Base-by-base conservation (phyloP, 2,113 vertebrate species). In the Mus pahari region DNA sequence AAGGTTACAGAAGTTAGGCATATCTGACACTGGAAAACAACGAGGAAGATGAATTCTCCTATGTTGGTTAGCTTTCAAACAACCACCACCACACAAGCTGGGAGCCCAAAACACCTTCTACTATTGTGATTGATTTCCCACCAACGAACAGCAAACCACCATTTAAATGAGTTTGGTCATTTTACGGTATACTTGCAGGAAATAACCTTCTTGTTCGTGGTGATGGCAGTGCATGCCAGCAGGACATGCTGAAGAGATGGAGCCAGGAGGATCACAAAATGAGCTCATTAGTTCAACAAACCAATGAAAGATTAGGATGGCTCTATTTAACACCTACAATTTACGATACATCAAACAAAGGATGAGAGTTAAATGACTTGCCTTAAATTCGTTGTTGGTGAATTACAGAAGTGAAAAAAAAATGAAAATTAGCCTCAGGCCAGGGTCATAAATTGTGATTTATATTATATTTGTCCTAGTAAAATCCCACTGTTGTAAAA, bases 401-500 rank as follows among this genome's bases (percentile, higher is more conserved):
- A 94, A 31, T 48, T 84, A 20, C 33, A 39, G 50, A 96, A 5
- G 60, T 96, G 62, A 92, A 93, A 92, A 92, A 96, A 93, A 91
- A 97, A 92, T 81, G 64, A 42, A 84, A 92, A 96, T 68, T 78
- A 45, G 78, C 50, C 79, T 89, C 50, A 89, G 22, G 6, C n/a
- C 62, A 16, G 53, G 64, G 81, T 89, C 81, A 86, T n/a, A 31
- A 92, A 92, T 86, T 50, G 62, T 74, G 77, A 94, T 94, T 91
- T 96, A 86, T 78, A 90, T 48, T 68, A 48, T 36, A 79, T 93
- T 96, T 36, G 7, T 83, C 94, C 92, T 74, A 81, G 68, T 53
- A 94, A 96, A 96, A 94, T 92, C 78, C 86, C 60, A 83, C 66
- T 39, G 71, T 79, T 86, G 31, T 89, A 84, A 89, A 96, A 97